Percentiles rank a stretch among this genome's conserved stretches.
These are phyloP conservation scores for Promerops cafer DNA, from an alignment of 2,113 vertebrate genomes.

Conservation along the genomic window DNA sequence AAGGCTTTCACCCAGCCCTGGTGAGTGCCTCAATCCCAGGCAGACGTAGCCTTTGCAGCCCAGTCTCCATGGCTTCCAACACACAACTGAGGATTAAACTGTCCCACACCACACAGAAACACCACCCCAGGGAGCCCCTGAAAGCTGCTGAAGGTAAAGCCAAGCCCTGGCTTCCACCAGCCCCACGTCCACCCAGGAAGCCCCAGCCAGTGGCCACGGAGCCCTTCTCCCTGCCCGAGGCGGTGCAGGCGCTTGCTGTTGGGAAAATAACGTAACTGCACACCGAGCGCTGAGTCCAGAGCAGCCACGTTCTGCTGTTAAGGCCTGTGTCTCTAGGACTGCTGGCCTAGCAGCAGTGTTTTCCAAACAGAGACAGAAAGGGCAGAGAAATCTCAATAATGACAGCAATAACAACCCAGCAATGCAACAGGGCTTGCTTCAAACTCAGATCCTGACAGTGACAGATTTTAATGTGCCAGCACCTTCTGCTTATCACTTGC, in stretches of 20 bases:
- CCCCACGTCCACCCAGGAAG: accelerated
- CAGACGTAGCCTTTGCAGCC: neutral
- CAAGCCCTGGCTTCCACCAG: neutral
- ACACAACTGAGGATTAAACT: neutral
- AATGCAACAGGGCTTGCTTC: neutral
- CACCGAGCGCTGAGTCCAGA: neutral
- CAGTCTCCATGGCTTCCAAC: neutral
- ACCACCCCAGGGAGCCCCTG: neutral
- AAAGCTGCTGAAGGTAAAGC: neutral
- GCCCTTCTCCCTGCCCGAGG: neutral
- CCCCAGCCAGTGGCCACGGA: neutral
- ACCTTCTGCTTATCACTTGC: neutral
- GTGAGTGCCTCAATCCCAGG: neutral
- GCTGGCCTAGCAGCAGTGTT: neutral
- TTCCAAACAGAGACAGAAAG: neutral
- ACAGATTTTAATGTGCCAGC: neutral
- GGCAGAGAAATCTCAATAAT: neutral
- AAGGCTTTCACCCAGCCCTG: neutral
- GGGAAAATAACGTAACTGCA: neutral
- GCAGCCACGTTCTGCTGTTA: neutral
- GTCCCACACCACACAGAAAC: neutral
- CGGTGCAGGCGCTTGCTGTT: neutral
- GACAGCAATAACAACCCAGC: neutral
- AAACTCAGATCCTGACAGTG: neutral
- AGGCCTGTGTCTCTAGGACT: neutral